These are phyloP conservation scores for Aplysina aerophoba DNA, from an alignment of 37 sponge, comb jelly and placozoan species.

Conservation along the genomic window DNA sequence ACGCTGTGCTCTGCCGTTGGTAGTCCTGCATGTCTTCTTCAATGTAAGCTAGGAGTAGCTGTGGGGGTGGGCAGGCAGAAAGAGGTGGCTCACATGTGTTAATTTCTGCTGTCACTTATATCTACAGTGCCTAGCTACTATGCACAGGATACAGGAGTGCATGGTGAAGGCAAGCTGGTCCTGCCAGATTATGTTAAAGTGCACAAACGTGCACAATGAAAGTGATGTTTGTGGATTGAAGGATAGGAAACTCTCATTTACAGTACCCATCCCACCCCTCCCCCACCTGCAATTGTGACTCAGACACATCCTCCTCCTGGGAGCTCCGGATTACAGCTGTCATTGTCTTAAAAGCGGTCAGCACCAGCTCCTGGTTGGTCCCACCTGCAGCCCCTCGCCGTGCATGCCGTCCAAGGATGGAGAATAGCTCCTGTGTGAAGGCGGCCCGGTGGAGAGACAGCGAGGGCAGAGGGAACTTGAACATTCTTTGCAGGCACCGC, in stretches of 20 bases:
- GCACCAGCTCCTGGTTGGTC: conserved; percentile 74
- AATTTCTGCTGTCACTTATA: not conserved
- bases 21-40: conserved; percentile 91
- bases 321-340: conserved; percentile 64
- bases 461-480: conserved; percentile 70
- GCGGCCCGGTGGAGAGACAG: conserved; percentile 33
- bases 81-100: too few relatives aligned
- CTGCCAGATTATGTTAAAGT: too few relatives aligned
- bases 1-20: conserved; percentile 81
- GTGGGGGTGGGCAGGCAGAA: not conserved
- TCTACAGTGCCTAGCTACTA: not conserved
- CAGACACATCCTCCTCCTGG: conserved; percentile 45
- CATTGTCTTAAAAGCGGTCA: conserved; percentile 81
- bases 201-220: too few relatives aligned
- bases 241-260: too few relatives aligned
- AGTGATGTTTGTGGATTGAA: too few relatives aligned
- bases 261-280: too few relatives aligned
- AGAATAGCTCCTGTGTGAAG: conserved; percentile 52
- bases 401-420: conserved; percentile 66
- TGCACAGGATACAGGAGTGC: too few relatives aligned
- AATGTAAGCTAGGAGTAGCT: conserved; percentile 78
- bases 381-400: conserved; percentile 56
- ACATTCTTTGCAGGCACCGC: conserved; percentile 56
- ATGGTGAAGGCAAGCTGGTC: too few relatives aligned
- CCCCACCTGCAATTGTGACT: conserved; percentile 56